A percentile compares a stretch with the other conserved stretches of the same genome.
These are phyloP conservation scores for Fregata magnificens DNA, from an alignment of 2,113 vertebrate species.

Conservation along the genomic window DNA sequence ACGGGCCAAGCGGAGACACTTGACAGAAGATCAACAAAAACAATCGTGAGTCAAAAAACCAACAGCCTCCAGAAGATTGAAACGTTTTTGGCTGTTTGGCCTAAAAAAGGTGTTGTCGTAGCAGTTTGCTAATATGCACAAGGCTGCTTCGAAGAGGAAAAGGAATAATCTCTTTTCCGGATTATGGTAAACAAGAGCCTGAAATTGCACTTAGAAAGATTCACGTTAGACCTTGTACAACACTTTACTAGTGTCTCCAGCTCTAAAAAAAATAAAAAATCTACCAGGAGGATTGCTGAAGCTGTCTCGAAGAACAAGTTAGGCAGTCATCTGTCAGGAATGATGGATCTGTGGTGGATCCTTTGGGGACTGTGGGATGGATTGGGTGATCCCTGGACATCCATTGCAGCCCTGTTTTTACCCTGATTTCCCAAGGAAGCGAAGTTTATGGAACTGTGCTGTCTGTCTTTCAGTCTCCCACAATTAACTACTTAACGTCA, in stretches of 20 bases:
- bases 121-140: background rate
- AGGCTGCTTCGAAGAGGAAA: background rate
- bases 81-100: background rate
- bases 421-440: background rate
- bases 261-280: background rate
- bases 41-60: background rate
- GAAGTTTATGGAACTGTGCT: background rate
- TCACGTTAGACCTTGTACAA: background rate
- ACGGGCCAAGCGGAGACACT: rapidly evolving
- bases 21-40: background rate
- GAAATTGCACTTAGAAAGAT: background rate
- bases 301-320: background rate
- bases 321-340: background rate
- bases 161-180: constrained; percentile 3
- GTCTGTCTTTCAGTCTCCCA: background rate
- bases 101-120: background rate
- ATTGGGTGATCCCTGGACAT: background rate
- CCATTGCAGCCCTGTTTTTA: background rate
- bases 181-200: background rate
- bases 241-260: background rate
- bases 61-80: background rate
- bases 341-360: background rate
- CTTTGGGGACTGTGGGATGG: background rate
- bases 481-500: background rate
- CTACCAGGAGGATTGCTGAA: background rate